phyloP scores from a whole-genome alignment of 2,113 vertebrate genomes.

The Mungos mungo region DNA sequence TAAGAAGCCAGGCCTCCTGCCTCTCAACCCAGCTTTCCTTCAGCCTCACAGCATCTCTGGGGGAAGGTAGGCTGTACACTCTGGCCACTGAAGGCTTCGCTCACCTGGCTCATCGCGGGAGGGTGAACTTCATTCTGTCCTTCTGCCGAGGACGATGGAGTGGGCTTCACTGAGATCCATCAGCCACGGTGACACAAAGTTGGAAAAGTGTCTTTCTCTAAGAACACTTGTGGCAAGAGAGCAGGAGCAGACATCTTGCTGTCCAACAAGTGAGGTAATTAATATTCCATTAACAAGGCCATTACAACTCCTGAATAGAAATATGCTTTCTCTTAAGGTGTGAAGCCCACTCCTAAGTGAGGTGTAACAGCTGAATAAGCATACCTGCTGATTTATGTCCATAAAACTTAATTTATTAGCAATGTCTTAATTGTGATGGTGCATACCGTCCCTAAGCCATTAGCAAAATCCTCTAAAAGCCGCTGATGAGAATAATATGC shows the following conservation, averaged over 20 bases:
- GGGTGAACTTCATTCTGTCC: background rate
- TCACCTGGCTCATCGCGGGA: background rate
- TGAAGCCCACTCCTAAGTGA: constrained; percentile 75
- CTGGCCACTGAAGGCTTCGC: background rate
- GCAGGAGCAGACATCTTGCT: constrained; percentile 48
- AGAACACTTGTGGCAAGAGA: constrained; percentile 51
- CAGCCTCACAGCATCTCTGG: background rate
- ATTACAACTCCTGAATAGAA: constrained; percentile 81
- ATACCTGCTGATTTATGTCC: constrained; percentile 83
- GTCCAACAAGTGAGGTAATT: constrained; percentile 72
- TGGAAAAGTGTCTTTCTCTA: constrained; percentile 53
- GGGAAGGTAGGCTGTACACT: background rate
- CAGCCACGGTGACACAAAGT: constrained; percentile 38
- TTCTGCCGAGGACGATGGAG: background rate
- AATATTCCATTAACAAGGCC: constrained; percentile 86
- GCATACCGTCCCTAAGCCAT: constrained; percentile 79
- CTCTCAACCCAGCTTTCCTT: background rate
- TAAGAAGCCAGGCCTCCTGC: background rate
- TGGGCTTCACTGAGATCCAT: background rate
- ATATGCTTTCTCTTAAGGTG: constrained; percentile 79
- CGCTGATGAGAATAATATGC: constrained; percentile 78
- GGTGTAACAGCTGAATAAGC: constrained; percentile 85
- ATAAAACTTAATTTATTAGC: constrained; percentile 82
- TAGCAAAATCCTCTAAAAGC: constrained; percentile 86
- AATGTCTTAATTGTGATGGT: constrained; percentile 84